These are phyloP conservation scores for Sebastes goodei DNA, from an alignment of 2,797 vertebrate genomes.

Conservation along the genomic window DNA sequence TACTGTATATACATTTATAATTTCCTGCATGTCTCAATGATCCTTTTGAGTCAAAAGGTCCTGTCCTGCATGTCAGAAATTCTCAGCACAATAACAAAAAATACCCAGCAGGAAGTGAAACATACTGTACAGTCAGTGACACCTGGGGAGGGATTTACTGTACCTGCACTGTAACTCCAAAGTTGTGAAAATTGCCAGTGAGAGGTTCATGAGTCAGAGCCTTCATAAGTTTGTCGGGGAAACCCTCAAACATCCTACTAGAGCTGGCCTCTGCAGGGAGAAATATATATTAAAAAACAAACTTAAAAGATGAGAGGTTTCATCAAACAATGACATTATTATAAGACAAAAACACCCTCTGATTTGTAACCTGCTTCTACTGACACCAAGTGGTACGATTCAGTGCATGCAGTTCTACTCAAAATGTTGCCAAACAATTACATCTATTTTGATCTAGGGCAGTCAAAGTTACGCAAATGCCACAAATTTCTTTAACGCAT, in stretches of 20 bases:
- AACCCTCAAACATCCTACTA: slow-evolving; percentile 80
- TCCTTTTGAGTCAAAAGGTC: neutral
- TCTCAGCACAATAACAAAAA: neutral
- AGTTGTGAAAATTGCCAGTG: slow-evolving; percentile 86
- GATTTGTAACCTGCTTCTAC: slow-evolving; percentile 21
- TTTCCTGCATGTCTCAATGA: neutral
- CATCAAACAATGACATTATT: neutral
- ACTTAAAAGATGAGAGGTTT: neutral
- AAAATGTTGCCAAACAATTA: neutral
- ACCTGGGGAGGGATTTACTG: neutral
- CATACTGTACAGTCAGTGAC: neutral
- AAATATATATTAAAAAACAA: neutral
- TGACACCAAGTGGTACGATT: slow-evolving; percentile 57
- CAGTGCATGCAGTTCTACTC: neutral
- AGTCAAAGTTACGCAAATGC: too few species aligned
- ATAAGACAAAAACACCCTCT: neutral
- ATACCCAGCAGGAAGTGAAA: slow-evolving; percentile 16
- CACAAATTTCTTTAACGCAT: too few species aligned
- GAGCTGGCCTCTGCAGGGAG: slow-evolving; percentile 69
- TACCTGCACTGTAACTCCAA: slow-evolving; percentile 80
- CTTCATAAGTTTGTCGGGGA: slow-evolving; percentile 74
- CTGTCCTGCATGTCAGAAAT: neutral
- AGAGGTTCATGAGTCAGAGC: slow-evolving; percentile 79
- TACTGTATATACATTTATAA: neutral
- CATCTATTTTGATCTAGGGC: neutral